These are phyloP conservation scores for Ruditapes philippinarum DNA, from an alignment of 1,140 invertebrate species.

Conservation along the genomic window DNA sequence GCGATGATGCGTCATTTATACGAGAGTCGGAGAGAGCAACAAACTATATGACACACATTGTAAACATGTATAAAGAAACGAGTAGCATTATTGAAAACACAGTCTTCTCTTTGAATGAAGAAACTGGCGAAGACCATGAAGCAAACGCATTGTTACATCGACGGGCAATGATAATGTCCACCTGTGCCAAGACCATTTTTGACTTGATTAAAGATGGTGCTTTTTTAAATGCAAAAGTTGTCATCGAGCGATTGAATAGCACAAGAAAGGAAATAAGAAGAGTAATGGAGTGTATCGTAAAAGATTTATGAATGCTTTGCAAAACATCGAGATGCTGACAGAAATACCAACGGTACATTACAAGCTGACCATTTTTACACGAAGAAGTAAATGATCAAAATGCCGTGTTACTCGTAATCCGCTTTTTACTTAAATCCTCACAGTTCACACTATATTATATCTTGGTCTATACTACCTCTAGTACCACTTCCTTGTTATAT, in stretches of 20 bases:
- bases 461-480: no score
- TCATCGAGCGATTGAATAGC: background rate
- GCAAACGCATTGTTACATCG: background rate
- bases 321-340: no score
- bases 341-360: no score
- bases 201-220: background rate
- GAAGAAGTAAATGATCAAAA: no score
- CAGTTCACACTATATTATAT: no score
- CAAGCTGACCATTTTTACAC: no score
- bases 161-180: background rate
- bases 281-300: background rate
- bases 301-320: no score
- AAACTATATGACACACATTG: background rate
- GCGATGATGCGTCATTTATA: background rate
- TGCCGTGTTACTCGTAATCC: no score
- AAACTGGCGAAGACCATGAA: background rate
- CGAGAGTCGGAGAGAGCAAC: background rate
- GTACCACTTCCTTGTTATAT: no score
- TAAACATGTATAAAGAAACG: background rate
- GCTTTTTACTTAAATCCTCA: no score
- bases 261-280: background rate
- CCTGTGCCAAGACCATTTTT: background rate
- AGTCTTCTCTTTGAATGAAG: background rate
- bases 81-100: background rate
- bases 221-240: conserved; percentile 2